Base-by-base conservation (phyloP, 1,140 invertebrate genomes). In the Bombus sibiricus region DNA sequence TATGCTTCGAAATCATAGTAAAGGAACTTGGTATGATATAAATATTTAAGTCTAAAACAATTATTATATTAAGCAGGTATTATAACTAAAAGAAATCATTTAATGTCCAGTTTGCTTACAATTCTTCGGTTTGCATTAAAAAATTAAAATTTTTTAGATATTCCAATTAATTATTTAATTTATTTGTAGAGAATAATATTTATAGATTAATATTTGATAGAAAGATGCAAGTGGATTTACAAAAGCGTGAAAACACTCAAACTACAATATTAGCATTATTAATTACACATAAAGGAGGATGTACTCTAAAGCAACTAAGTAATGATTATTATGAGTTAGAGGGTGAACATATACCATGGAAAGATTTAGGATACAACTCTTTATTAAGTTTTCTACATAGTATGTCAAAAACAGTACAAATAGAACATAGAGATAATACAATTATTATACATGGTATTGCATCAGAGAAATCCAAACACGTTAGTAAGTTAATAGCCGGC, bases 401-500 rank as follows among this genome's bases (percentile, higher is more conserved):
- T 69, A 86, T 93, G 25, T 41, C 81, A 0, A 66, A 90, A 0
- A 64, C 84, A 15, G 73, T 93, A 3, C 25, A 2, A 5, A 2
- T 94, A 9, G 15, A 83, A 10, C n/a, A 43, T 0, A 10, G 15
- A 0, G 72, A 91, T 32, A 81, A 82, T n/a, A n/a, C 18, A 3
- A 4, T 84, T 34, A 89, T 86, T 13, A 83, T 91, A 1, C 64
- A 64, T 22, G 90, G 89, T 12, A 87, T 94, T 0, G 80, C 89
- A 0, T 82, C 89, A 2, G 85, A 92, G 5, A 93, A 92, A 62
- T 86, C 89, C 2, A 87, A 82, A 13, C 93, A 94, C 28, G 83
- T 94, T 12, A 92, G 86, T 34, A 81, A 87, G 1, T 82, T 94
- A 5, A 91, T 94, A 0, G 41, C 77, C 1, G 80, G 83, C 12